A percentile compares a stretch with the other conserved stretches of the same genome.
phyloP scores from a whole-genome alignment of 2,797 vertebrate genomes.

The Sciaenops ocellatus region DNA sequence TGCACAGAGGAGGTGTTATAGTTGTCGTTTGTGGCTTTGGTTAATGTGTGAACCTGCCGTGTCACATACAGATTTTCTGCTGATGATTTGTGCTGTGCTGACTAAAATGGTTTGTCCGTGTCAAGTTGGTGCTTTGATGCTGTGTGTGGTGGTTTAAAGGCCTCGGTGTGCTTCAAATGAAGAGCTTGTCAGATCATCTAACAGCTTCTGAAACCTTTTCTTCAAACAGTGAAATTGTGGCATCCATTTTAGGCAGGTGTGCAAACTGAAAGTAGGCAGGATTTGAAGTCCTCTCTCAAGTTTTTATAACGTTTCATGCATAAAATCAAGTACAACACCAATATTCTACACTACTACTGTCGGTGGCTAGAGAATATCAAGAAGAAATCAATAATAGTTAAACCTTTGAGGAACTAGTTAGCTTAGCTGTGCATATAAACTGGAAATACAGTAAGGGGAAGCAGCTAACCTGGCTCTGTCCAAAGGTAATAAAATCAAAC shows the following conservation, averaged over 20 bases:
- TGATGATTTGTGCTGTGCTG: background rate
- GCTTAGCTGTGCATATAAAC: background rate
- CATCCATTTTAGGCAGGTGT: background rate
- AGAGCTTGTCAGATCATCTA: too few species aligned
- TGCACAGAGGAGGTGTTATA: background rate
- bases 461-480: background rate
- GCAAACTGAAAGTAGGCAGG: too few species aligned
- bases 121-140: background rate
- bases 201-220: background rate
- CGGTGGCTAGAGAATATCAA: too few species aligned
- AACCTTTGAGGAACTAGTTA: background rate
- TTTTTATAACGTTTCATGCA: too few species aligned
- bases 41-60: background rate
- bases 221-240: background rate
- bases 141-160: background rate
- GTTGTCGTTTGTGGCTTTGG: background rate
- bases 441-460: background rate
- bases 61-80: constrained; percentile 7
- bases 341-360: too few species aligned
- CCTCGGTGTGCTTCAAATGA: background rate
- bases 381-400: too few species aligned
- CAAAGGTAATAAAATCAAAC: background rate
- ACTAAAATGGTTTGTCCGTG: background rate
- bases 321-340: too few species aligned
- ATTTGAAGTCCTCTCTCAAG: too few species aligned